Conservation (phyloP, 1,140 invertebrate genomes). For the Drosophila triauraria region DNA sequence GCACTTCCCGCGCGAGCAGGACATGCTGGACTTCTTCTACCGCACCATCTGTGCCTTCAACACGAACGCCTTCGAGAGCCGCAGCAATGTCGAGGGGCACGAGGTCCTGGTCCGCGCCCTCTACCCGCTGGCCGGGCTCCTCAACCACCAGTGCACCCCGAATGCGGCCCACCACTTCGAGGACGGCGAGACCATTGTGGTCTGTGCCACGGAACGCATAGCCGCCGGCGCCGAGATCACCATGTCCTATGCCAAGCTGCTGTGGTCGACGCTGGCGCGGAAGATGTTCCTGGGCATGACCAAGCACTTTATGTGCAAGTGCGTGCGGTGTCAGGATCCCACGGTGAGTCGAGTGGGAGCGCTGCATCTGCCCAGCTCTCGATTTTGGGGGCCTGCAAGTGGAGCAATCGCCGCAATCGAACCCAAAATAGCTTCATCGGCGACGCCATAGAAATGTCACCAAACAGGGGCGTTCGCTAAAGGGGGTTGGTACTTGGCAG, state of each 20-base stretch:
- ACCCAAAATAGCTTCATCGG: conserved; percentile 49
- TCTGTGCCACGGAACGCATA: conserved; percentile 88
- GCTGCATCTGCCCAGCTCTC: conserved; percentile 4
- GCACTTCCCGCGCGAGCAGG: conserved; percentile 87
- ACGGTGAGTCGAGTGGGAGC: conserved; percentile 85
- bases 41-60: conserved; percentile 88
- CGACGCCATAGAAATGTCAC: conserved; percentile 18
- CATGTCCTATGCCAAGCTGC: conserved; percentile 89
- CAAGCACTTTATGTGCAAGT: conserved; percentile 91
- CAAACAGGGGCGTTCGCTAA: conserved; percentile 5
- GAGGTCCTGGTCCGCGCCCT: conserved; percentile 88
- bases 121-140: conserved; percentile 90
- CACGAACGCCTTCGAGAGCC: conserved; percentile 91
- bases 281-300: conserved; percentile 88
- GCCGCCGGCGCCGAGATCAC: conserved; percentile 89
- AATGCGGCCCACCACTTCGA: conserved; percentile 90
- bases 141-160: conserved; percentile 91
- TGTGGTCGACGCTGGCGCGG: conserved; percentile 90
- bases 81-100: conserved; percentile 85
- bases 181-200: conserved; percentile 87
- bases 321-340: conserved; percentile 89
- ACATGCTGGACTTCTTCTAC: conserved; percentile 86
- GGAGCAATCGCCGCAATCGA: conserved; percentile 33
- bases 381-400: conserved; percentile 12
- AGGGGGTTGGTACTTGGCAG: background rate